phyloP scores from a whole-genome alignment of 2,797 vertebrate species.

The Sebastes steindachneri region DNA sequence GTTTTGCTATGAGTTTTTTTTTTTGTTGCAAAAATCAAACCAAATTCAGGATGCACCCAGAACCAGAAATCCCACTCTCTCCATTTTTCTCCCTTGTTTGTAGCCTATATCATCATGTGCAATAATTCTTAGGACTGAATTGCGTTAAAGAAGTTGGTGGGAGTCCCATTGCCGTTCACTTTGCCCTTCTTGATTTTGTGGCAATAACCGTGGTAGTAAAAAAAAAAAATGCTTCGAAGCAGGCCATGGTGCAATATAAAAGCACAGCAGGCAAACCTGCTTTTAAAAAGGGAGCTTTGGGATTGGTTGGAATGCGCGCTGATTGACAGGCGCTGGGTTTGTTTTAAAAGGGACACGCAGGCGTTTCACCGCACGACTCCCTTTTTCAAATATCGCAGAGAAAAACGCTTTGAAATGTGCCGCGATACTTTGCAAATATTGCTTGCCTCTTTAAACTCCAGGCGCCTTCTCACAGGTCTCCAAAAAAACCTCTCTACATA shows the following conservation, averaged over 20 bases:
- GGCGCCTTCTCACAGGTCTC: slow-evolving; percentile 56
- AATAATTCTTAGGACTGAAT: slow-evolving; percentile 57
- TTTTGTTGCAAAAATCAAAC: slow-evolving; percentile 60
- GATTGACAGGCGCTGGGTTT: slow-evolving; percentile 99
- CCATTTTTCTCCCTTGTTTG: slow-evolving; percentile 72
- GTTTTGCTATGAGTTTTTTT: slow-evolving; percentile 73
- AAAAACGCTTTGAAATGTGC: slow-evolving; percentile 97
- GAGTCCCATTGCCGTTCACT: slow-evolving; percentile 89
- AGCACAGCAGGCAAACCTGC: slow-evolving; percentile 98
- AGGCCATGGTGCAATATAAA: slow-evolving; percentile 98
- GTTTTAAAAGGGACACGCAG: slow-evolving; percentile 97
- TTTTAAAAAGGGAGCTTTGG: slow-evolving; percentile 92
- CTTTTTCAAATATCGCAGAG: slow-evolving; percentile 95
- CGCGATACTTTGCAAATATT: slow-evolving; percentile 85
- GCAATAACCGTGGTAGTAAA: slow-evolving; percentile 92
- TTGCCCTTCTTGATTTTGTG: slow-evolving; percentile 94
- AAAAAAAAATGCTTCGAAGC: slow-evolving; percentile 94
- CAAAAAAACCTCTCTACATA: slow-evolving; percentile 20
- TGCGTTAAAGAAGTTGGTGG: slow-evolving; percentile 84
- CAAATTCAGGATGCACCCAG: slow-evolving; percentile 75
- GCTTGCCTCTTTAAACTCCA: slow-evolving; percentile 76
- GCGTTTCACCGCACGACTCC: slow-evolving; percentile 95
- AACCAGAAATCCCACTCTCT: slow-evolving; percentile 65
- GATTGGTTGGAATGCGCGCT: slow-evolving; percentile 93
- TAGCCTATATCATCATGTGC: slow-evolving; percentile 81